Conservation (phyloP, 2,113 vertebrate species). For the Sigmodon hispidus region DNA sequence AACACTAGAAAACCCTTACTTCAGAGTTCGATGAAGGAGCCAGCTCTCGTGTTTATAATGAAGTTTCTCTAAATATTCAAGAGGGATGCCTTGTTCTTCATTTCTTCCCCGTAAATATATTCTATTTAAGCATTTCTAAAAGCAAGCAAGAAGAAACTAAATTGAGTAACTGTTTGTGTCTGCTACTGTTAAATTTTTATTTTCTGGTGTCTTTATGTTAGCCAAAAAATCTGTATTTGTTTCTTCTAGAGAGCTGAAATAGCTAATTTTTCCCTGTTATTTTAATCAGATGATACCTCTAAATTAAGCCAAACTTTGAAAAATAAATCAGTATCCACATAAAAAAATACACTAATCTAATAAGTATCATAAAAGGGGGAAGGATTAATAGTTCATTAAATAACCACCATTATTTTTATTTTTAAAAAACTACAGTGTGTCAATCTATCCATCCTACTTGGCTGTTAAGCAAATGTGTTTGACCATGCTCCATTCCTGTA, state of each 20-base stretch:
- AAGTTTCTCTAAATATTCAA: slow-evolving; percentile 96
- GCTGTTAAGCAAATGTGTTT: not conserved
- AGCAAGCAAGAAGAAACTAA: slow-evolving; percentile 36
- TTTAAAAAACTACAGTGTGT: not conserved
- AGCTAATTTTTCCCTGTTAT: slow-evolving; percentile 30
- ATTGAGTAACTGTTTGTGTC: not conserved
- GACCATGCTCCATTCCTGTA: not conserved
- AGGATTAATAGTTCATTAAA: not conserved
- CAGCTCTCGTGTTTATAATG: slow-evolving; percentile 96
- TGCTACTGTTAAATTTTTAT: slow-evolving; percentile 27
- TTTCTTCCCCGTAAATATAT: slow-evolving; percentile 91
- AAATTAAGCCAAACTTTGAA: slow-evolving; percentile 9
- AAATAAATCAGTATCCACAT: not conserved
- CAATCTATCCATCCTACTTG: not conserved
- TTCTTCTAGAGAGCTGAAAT: slow-evolving; percentile 12
- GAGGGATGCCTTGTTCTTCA: slow-evolving; percentile 95
- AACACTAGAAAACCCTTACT: slow-evolving; percentile 82
- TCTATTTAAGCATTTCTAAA: slow-evolving; percentile 93
- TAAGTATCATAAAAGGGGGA: not conserved
- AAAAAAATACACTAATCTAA: slow-evolving; percentile 13
- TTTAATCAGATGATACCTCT: slow-evolving; percentile 9
- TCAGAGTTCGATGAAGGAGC: slow-evolving; percentile 93
- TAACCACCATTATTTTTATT: not conserved
- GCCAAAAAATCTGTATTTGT: slow-evolving; percentile 37
- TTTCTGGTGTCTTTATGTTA: not conserved